Evolutionary conservation across 2,888 invertebrate species (phyloP).

Genomic region (Leucophora obtusa): DNA sequence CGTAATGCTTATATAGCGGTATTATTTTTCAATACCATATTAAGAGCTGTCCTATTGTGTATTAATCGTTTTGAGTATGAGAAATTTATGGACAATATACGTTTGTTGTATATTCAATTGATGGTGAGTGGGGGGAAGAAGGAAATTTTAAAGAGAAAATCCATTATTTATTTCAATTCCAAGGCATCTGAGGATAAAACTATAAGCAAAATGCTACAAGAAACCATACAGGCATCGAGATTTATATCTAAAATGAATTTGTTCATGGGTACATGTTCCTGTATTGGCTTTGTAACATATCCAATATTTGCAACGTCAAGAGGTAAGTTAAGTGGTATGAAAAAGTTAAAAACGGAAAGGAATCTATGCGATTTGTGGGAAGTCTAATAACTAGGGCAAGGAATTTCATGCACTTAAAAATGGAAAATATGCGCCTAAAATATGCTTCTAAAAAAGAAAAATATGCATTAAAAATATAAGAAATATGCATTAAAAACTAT

Average conservation of each 20-base stretch:
- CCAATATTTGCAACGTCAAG: slow-evolving; percentile 70
- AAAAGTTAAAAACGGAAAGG: background rate
- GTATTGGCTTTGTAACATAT: slow-evolving; percentile 70
- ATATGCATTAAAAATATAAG: too few species aligned
- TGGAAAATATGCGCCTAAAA: too few species aligned
- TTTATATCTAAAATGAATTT: slow-evolving; percentile 70
- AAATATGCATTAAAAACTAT: too few species aligned
- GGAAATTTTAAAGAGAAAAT: background rate
- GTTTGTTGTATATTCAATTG: slow-evolving; percentile 67
- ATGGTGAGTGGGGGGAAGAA: slow-evolving; percentile 60
- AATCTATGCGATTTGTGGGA: too few species aligned
- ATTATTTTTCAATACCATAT: slow-evolving; percentile 70
- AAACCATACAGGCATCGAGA: slow-evolving; percentile 67
- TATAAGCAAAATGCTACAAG: slow-evolving; percentile 64
- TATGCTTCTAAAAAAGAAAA: too few species aligned
- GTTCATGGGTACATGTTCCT: slow-evolving; percentile 69
- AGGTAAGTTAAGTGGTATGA: slow-evolving; percentile 54
- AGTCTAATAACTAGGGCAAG: too few species aligned
- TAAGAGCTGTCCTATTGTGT: slow-evolving; percentile 68
- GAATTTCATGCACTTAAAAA: too few species aligned
- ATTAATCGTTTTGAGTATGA: slow-evolving; percentile 69
- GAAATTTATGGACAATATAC: slow-evolving; percentile 67
- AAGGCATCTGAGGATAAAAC: slow-evolving; percentile 66
- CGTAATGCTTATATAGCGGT: slow-evolving; percentile 71
- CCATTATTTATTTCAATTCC: background rate